Evolutionary conservation across 2,113 vertebrate genomes (phyloP).

Genomic region (Thunnus thynnus): DNA sequence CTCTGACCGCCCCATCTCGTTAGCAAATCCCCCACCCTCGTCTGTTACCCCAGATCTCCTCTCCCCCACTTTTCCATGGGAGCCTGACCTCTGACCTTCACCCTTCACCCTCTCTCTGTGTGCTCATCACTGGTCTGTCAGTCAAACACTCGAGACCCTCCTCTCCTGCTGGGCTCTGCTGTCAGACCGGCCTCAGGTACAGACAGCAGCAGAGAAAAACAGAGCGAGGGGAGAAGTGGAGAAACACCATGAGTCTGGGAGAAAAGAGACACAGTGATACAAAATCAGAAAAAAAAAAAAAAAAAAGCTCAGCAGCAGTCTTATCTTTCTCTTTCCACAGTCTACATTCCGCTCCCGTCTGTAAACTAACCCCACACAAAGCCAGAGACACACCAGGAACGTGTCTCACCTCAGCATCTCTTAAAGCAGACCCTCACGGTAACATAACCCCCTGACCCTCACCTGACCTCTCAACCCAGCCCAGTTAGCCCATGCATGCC

Average conservation of each 20-base stretch:
- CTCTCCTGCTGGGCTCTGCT: constrained; percentile 60
- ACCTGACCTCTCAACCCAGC: constrained; percentile 35
- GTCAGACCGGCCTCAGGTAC: constrained; percentile 59
- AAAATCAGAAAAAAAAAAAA: neutral
- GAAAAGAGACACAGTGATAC: neutral
- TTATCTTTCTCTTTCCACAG: neutral
- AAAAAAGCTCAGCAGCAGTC: neutral
- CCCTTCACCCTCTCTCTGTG: constrained; percentile 72
- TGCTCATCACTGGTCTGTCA: constrained; percentile 74
- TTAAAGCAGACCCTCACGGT: constrained; percentile 51
- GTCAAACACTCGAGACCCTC: constrained; percentile 72
- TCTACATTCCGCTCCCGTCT: neutral
- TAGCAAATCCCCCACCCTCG: constrained; percentile 53
- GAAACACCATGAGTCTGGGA: constrained; percentile 10
- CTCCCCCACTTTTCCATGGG: constrained; percentile 57
- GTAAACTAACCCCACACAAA: constrained; percentile 26
- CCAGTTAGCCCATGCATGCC: constrained; percentile 2
- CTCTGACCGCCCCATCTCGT: constrained; percentile 43
- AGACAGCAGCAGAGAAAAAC: constrained; percentile 51
- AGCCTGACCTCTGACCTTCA: constrained; percentile 75
- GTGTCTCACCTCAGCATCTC: constrained; percentile 20
- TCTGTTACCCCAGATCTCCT: constrained; percentile 30
- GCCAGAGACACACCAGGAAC: constrained; percentile 29
- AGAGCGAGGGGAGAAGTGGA: constrained; percentile 19
- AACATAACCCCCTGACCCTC: constrained; percentile 56